These are phyloP conservation scores for Tachina lurida DNA, from an alignment of 2,888 invertebrate species.

Conservation along the genomic window DNA sequence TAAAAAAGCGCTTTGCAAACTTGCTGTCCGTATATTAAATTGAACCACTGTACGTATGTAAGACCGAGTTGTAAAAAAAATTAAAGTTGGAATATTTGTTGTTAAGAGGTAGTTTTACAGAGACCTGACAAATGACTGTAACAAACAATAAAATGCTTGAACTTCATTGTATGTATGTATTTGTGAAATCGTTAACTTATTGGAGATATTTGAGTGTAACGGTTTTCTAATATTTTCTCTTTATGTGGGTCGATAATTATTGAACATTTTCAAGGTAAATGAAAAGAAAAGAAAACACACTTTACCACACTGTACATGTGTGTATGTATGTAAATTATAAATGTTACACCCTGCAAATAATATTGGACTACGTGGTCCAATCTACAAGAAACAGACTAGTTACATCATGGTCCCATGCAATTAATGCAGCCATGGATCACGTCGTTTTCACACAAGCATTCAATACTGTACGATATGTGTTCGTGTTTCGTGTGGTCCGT, in stretches of 20 bases:
- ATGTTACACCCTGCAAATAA: too few species aligned
- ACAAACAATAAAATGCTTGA: constrained; percentile 3
- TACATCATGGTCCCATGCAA: too few species aligned
- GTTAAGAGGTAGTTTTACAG: background rate
- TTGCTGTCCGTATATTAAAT: background rate
- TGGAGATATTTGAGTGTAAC: constrained; percentile 3
- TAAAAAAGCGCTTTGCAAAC: too few species aligned
- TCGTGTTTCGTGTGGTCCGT: too few species aligned
- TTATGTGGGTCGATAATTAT: constrained; percentile 13
- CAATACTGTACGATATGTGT: too few species aligned
- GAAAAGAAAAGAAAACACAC: background rate
- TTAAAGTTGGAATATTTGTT: background rate
- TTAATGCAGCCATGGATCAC: too few species aligned
- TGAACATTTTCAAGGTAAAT: background rate
- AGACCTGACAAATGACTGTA: constrained; percentile 22
- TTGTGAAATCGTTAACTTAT: constrained; percentile 25
- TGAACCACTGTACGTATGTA: constrained; percentile 2
- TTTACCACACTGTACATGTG: background rate
- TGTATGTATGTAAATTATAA: background rate
- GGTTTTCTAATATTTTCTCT: constrained; percentile 46
- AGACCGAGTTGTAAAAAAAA: constrained; percentile 22
- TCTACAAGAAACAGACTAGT: too few species aligned
- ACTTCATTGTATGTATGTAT: constrained; percentile 11
- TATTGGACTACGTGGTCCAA: too few species aligned
- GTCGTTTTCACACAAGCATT: too few species aligned